Percentiles rank a stretch among this genome's conserved stretches.
These are phyloP conservation scores for Odontothrips loti DNA, from an alignment of 2,888 invertebrate genomes.

Conservation along the genomic window DNA sequence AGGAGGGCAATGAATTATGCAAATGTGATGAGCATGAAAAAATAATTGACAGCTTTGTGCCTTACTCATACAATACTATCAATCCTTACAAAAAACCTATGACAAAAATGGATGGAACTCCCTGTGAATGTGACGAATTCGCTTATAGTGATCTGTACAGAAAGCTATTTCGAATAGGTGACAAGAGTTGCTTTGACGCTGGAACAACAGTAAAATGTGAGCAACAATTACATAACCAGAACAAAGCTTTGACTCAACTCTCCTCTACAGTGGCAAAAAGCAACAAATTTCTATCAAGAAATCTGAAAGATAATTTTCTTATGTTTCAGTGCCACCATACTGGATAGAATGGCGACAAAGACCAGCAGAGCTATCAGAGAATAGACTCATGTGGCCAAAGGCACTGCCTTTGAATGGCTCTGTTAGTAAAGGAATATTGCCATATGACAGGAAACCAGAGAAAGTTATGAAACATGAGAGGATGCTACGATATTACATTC, in stretches of 20 bases:
- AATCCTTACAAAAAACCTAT: constrained; percentile 26
- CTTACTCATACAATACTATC: neutral
- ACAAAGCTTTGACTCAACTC: no score
- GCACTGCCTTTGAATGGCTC: neutral
- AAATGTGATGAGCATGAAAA: constrained; percentile 22
- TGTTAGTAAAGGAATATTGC: neutral
- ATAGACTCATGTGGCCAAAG: neutral
- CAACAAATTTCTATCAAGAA: neutral
- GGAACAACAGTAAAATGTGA: neutral
- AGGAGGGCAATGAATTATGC: neutral
- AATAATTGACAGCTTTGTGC: constrained; percentile 10
- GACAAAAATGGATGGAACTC: neutral
- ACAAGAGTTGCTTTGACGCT: neutral
- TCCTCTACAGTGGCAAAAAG: neutral
- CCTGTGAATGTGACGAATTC: constrained; percentile 2
- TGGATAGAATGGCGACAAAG: constrained; percentile 2
- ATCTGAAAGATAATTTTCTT: neutral
- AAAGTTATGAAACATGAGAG: neutral
- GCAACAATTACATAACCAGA: neutral
- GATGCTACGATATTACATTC: neutral
- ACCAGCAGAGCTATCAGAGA: constrained; percentile 3
- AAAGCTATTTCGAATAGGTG: neutral
- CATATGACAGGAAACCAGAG: neutral
- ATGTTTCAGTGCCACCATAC: neutral
- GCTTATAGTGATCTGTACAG: neutral